A percentile compares a stretch with the other conserved stretches of the same genome.
phyloP scores from a whole-genome alignment of 2,113 vertebrate genomes.

The Bubalus kerabau region DNA sequence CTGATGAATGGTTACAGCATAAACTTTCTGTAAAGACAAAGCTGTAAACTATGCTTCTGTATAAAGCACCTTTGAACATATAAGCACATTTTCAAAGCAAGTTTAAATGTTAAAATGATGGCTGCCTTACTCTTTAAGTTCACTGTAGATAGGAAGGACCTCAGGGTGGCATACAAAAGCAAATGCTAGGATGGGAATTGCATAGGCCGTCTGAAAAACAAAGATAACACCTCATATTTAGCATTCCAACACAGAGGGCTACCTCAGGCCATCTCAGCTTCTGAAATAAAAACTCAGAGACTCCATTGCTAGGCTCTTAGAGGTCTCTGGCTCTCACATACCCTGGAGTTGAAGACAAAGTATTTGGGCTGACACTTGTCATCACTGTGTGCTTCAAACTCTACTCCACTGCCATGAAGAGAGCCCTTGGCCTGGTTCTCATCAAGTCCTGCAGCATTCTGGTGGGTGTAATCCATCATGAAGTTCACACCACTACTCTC shows the following conservation, averaged over 20 bases:
- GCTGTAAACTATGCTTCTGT: neutral
- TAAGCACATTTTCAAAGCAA: constrained; percentile 33
- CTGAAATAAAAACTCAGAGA: constrained; percentile 32
- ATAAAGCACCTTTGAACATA: neutral
- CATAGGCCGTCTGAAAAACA: constrained; percentile 93
- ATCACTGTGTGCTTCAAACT: constrained; percentile 80
- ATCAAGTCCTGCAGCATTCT: constrained; percentile 70
- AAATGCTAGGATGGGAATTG: constrained; percentile 97
- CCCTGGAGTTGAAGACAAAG: constrained; percentile 97
- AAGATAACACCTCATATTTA: constrained; percentile 56
- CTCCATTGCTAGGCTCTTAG: neutral
- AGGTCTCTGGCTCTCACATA: constrained; percentile 65
- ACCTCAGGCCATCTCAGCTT: neutral
- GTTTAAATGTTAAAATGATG: constrained; percentile 60
- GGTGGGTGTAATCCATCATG: constrained; percentile 86
- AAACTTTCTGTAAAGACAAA: neutral
- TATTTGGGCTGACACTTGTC: constrained; percentile 94
- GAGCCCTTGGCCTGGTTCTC: constrained; percentile 64
- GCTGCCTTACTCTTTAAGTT: constrained; percentile 94
- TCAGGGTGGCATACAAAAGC: constrained; percentile 99
- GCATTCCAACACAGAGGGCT: neutral
- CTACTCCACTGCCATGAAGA: constrained; percentile 74
- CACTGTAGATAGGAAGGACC: constrained; percentile 98
- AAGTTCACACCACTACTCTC: constrained; percentile 75
- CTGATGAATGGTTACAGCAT: neutral